These are phyloP conservation scores for Oryzias woworae DNA, from an alignment of 2,113 vertebrate genomes.

Conservation along the genomic window DNA sequence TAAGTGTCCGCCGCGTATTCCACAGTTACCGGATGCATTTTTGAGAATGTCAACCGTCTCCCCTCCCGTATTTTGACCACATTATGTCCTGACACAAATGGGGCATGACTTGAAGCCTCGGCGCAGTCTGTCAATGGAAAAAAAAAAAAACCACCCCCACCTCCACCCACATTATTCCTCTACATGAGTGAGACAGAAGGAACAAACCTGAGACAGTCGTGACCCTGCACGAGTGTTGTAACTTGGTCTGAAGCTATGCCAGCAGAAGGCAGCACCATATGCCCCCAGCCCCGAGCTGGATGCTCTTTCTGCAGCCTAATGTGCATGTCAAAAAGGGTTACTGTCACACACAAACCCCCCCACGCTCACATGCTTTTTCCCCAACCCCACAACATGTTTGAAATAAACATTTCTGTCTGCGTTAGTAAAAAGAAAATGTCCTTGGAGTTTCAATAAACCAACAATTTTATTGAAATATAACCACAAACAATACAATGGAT, in stretches of 20 bases:
- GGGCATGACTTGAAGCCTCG: conserved; percentile 41
- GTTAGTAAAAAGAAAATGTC: conserved; percentile 38
- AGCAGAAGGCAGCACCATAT: conserved; percentile 92
- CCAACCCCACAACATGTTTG: conserved; percentile 64
- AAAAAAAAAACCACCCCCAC: conserved; percentile 26
- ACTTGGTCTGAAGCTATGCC: conserved; percentile 83
- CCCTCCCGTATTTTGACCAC: conserved; percentile 35
- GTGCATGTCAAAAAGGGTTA: conserved; percentile 95
- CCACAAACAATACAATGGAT: no score
- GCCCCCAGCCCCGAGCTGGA: conserved; percentile 86
- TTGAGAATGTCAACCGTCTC: conserved; percentile 64
- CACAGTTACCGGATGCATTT: conserved; percentile 35
- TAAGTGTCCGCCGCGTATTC: no score
- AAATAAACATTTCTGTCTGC: conserved; percentile 69
- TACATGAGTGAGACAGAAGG: conserved; percentile 68
- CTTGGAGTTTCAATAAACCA: conserved; percentile 21
- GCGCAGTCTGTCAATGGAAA: conserved; percentile 57
- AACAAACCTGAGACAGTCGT: conserved; percentile 80
- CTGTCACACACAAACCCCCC: conserved; percentile 71
- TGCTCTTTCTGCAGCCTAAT: conserved; percentile 95
- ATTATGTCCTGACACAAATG: conserved; percentile 48
- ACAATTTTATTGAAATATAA: not conserved
- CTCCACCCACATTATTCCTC: conserved; percentile 23
- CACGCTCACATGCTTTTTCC: conserved; percentile 69
- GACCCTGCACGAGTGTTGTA: conserved; percentile 81